Evolutionary conservation across 1,140 invertebrate genomes (phyloP), one percentile per base, ranked within the genome.

Genomic region (Drosophila bocki): DNA sequence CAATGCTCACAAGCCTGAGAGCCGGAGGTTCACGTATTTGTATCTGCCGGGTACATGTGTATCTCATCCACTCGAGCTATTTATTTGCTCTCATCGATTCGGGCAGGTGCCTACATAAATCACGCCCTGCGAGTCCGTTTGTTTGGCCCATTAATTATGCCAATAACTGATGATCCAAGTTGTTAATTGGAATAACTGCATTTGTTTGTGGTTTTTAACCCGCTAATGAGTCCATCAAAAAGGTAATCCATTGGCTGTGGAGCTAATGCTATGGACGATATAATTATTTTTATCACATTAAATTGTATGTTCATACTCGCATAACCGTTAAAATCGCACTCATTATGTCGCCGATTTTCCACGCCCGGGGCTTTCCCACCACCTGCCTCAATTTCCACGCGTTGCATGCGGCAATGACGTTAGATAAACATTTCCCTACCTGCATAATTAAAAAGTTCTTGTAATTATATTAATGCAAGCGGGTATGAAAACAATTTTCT

Each of bases 391-490:
- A 22, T 76, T 76, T 76, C 61, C 61, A 76, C 68, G 70, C 44
- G 54, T 60, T 60, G 68, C 70, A 74, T 72, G 68, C 54, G 54
- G 37, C 68, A 47, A n/a, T 60, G 54, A 42, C 45, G 47, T 72
- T 76, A 67, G 48, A 50, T 67, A 76, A 76, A 76, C 68, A 72
- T 72, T 72, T 51, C 37, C 67, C 70, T 50, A 60, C 80, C 39
- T 35, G 44, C 70, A 75, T 75, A 75, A 63, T 63, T 75, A 56
- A 63, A 75, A 61, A 61, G 39, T 56, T 39, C 42, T 39, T 56
- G 69, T 33, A 48, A 41, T 48, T 42, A 29, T 9, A 51, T 60
- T 53, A 68, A 53, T 53, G 32, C 37, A 42, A n/a, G 33, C 13
- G 47, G 8, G 45, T 13, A 41, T 9, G 7, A 69, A 70, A 45